Evolutionary conservation across 23 tunicate species (phyloP).

Genomic region (Halocynthia aurantium): DNA sequence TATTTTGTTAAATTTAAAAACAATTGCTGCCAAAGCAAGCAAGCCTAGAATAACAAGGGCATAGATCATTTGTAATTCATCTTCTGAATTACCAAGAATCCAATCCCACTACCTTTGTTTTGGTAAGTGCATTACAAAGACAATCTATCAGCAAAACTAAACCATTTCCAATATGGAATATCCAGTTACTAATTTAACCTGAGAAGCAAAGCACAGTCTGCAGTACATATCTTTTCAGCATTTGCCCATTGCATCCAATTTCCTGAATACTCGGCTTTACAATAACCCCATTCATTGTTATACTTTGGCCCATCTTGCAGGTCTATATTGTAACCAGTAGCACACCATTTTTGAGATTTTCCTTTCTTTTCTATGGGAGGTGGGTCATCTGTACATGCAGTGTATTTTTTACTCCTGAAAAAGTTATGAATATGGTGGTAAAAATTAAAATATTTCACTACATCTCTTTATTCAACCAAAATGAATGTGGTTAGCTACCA

Average conservation of each 20-base stretch:
- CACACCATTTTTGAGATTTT: constrained; percentile 19
- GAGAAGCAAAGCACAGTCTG: constrained; percentile 15
- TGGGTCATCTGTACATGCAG: constrained; percentile 16
- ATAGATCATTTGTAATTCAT: too few species aligned
- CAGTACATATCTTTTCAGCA: constrained; percentile 6
- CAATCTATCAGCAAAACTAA: too few species aligned
- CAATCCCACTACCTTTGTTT: too few species aligned
- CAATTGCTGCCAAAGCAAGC: too few species aligned
- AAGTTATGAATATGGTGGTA: background rate
- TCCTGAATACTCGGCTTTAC: constrained; percentile 2
- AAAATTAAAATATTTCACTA: background rate
- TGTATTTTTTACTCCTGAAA: constrained; percentile 1
- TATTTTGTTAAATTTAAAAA: too few species aligned
- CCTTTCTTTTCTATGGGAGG: constrained; percentile 1
- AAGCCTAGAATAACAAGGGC: too few species aligned
- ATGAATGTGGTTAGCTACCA: background rate
- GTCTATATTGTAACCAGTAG: constrained; percentile 8
- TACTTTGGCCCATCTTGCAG: background rate
- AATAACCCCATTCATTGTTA: constrained; percentile 32
- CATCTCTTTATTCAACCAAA: background rate
- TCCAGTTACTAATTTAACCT: background rate
- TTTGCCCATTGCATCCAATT: constrained; percentile 17
- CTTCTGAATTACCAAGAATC: too few species aligned
- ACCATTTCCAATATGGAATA: too few species aligned
- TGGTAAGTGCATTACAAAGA: too few species aligned